Conservation (phyloP, 2,888 invertebrate genomes). For the Bombylius discolor region DNA sequence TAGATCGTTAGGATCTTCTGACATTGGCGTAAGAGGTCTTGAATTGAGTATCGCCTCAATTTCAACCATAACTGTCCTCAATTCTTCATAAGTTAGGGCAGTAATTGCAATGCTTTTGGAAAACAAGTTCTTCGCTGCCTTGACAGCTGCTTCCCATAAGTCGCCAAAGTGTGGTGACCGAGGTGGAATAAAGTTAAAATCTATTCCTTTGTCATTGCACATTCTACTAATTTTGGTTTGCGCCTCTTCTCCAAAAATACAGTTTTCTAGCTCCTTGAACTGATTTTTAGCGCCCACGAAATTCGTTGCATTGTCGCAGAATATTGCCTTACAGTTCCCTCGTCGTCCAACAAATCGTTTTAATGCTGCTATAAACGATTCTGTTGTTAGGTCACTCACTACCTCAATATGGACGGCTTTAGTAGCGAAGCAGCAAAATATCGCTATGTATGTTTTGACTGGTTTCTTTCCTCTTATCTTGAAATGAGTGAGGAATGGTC, state of each 20-base stretch:
- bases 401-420: conserved; percentile 16
- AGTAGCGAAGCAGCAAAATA: conserved; percentile 13
- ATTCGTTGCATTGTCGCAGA: conserved; percentile 13
- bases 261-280: conserved; percentile 1
- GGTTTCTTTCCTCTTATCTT: neutral
- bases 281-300: conserved; percentile 11
- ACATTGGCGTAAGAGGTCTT: conserved; percentile 15
- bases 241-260: conserved; percentile 5
- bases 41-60: conserved; percentile 21
- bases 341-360: conserved; percentile 10
- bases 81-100: conserved; percentile 19
- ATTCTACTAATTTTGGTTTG: neutral
- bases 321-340: conserved; percentile 7
- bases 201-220: conserved; percentile 7
- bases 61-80: conserved; percentile 17
- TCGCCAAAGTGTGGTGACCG: conserved; percentile 13
- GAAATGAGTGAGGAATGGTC: neutral
- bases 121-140: neutral
- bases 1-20: conserved; percentile 10
- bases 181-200: conserved; percentile 12
- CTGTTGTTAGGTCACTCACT: conserved; percentile 11
- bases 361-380: conserved; percentile 10
- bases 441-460: conserved; percentile 11
- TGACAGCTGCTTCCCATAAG: conserved; percentile 13
- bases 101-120: neutral